Evolutionary conservation across 2,113 vertebrate genomes (phyloP).

Genomic region (Lethenteron reissneri): DNA sequence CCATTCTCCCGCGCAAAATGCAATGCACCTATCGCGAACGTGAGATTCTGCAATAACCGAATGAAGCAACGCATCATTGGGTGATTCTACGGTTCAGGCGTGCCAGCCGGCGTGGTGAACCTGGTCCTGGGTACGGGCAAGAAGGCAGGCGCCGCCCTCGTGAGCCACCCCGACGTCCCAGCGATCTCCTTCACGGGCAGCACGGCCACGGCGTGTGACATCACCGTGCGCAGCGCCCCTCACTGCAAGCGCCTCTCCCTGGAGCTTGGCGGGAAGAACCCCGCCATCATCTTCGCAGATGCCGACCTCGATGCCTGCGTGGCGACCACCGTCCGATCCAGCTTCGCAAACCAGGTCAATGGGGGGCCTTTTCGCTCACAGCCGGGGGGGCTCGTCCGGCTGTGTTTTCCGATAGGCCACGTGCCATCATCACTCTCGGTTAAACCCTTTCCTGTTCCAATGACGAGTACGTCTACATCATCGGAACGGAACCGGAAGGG

Average conservation of each 20-base stretch:
- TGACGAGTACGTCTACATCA: too few relatives aligned
- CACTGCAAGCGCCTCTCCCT: constrained; percentile 76
- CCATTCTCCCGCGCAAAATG: too few relatives aligned
- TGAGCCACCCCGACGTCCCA: constrained; percentile 55
- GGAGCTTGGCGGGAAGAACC: constrained; percentile 88
- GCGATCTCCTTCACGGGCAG: constrained; percentile 86
- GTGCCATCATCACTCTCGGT: too few relatives aligned
- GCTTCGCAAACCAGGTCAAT: constrained; percentile 75
- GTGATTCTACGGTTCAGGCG: constrained; percentile 21
- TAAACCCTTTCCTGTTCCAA: too few relatives aligned
- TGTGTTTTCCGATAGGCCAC: too few relatives aligned
- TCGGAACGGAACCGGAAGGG: too few relatives aligned
- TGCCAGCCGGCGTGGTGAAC: constrained; percentile 76
- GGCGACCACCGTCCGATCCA: constrained; percentile 51
- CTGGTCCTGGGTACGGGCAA: constrained; percentile 52
- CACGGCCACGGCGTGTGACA: constrained; percentile 46
- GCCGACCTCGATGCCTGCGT: constrained; percentile 56
- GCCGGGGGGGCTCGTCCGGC: too few relatives aligned
- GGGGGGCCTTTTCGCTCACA: background rate
- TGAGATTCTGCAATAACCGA: too few relatives aligned
- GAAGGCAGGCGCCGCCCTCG: constrained; percentile 47
- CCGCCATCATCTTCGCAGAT: constrained; percentile 62
- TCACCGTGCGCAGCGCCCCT: constrained; percentile 44
- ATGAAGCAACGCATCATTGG: too few relatives aligned
- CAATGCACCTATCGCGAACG: too few relatives aligned